Conservation (phyloP, 2,888 invertebrate genomes). For the Germaria angustata region DNA sequence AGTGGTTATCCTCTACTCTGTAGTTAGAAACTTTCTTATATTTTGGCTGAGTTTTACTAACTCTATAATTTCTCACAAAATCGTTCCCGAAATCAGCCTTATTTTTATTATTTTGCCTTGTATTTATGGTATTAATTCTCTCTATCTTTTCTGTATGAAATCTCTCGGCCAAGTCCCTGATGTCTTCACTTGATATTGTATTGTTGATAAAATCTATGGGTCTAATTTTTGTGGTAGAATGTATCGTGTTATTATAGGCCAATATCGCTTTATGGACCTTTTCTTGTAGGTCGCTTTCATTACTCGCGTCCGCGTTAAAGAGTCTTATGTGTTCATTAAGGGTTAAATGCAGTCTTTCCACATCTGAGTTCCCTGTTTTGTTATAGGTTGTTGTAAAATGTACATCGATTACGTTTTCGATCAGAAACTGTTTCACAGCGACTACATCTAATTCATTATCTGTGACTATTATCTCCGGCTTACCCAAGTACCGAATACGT, state of each 20-base stretch:
- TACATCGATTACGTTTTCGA: conserved; percentile 24
- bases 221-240: conserved; percentile 13
- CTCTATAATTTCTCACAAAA: not conserved
- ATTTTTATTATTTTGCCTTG: not conserved
- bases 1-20: not conserved
- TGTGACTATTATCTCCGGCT: too few relatives aligned
- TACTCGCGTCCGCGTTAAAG: conserved; percentile 14
- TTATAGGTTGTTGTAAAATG: conserved; percentile 43
- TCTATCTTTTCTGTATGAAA: not conserved
- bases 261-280: conserved; percentile 14
- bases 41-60: too few relatives aligned
- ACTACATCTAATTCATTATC: conserved; percentile 55
- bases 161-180: not conserved
- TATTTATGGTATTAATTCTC: not conserved
- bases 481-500: conserved; percentile 34
- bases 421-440: conserved; percentile 44
- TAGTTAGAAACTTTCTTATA: too few relatives aligned
- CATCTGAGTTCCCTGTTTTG: conserved; percentile 31
- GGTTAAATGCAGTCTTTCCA: conserved; percentile 22
- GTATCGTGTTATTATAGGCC: conserved; percentile 13
- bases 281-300: not conserved
- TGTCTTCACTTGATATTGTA: not conserved
- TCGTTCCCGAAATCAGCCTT: not conserved
- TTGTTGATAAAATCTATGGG: conserved; percentile 22
- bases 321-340: conserved; percentile 41